Percentiles rank a stretch among this genome's conserved stretches.
Conservation (phyloP, 2,888 invertebrate species). For the Portevinia maculata region DNA sequence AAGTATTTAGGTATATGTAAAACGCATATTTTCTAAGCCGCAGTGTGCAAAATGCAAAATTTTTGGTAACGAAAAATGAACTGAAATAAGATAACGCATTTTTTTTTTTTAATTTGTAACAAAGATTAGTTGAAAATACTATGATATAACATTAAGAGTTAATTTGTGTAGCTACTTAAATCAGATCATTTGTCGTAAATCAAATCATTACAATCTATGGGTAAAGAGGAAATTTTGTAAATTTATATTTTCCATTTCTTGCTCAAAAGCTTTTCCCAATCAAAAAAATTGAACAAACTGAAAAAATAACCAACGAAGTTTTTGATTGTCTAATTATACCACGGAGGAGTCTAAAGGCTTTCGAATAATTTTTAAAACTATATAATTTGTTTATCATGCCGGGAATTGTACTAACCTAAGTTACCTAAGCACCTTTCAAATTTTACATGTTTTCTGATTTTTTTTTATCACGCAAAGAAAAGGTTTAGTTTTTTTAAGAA, state of each 20-base stretch:
- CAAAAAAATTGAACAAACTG: conserved; percentile 30
- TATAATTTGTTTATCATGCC: conserved; percentile 60
- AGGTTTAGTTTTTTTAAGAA: too few relatives aligned
- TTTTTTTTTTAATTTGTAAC: background rate
- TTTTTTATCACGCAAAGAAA: too few relatives aligned
- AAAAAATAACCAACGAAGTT: conserved; percentile 35
- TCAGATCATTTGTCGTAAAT: conserved; percentile 10
- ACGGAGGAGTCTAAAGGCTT: conserved; percentile 48
- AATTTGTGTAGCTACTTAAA: conserved; percentile 3
- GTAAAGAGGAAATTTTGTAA: conserved; percentile 83
- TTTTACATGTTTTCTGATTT: background rate
- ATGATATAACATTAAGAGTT: background rate
- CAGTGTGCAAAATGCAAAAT: conserved; percentile 82
- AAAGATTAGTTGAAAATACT: background rate
- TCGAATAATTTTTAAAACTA: conserved; percentile 3
- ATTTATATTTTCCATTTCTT: conserved; percentile 74
- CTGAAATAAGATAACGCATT: conserved; percentile 19
- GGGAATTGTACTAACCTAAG: background rate
- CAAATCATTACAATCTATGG: conserved; percentile 79
- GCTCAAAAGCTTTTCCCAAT: conserved; percentile 30
- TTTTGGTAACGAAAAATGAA: conserved; percentile 16
- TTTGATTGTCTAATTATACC: conserved; percentile 22
- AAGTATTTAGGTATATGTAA: conserved; percentile 31
- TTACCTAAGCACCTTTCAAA: too few relatives aligned
- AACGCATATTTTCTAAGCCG: conserved; percentile 80